Evolutionary conservation across 2,888 invertebrate genomes (phyloP), one percentile per base, ranked within the genome.

Genomic region (Formica aserva): DNA sequence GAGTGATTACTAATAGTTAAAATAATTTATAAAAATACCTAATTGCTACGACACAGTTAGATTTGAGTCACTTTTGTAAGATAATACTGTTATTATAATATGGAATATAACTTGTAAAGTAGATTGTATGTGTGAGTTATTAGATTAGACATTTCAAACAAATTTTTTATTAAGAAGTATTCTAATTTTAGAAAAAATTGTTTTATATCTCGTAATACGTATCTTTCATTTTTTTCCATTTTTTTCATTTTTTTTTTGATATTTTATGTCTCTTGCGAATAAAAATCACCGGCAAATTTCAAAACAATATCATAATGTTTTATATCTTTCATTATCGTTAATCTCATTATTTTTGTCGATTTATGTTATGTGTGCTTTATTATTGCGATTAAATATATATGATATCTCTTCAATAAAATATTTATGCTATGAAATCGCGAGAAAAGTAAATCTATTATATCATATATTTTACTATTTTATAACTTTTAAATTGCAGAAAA

Each of bases 11-110:
- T 22, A 1, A 13, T 80, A 57, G 22, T 22, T 65, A 48, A 77
- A 67, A 15, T 78, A 69, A 71, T 57, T 78, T 78, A 78, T 71
- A n/a, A 57, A 38, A 71, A 57, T 55, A 55, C 6, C 13, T 41
- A 60, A 72, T 60, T 18, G 9, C 29, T 26, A 0, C 15, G 18
- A 11, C 22, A 6, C 41, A 78, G 15, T 55, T 8, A 29, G 11
- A 18, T 35, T 76, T 18, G 35, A 75, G 2, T 38, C 26, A 2
- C 3, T 38, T 74, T n/a, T 72, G 75, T 52, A 35, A 76, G 15
- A 48, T 75, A 63, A 3, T 26, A 26, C 22, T 38, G 5, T 52
- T 45, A 63, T 48, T 29, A 38, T 38, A 65, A 38, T 11, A 35
- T n/a, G 35, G 5, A 65, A 11, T 48, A 5, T 75, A 57, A 13